Conservation (phyloP, 2,797 vertebrate species). For the Microctenopoma stevenorrisi region DNA sequence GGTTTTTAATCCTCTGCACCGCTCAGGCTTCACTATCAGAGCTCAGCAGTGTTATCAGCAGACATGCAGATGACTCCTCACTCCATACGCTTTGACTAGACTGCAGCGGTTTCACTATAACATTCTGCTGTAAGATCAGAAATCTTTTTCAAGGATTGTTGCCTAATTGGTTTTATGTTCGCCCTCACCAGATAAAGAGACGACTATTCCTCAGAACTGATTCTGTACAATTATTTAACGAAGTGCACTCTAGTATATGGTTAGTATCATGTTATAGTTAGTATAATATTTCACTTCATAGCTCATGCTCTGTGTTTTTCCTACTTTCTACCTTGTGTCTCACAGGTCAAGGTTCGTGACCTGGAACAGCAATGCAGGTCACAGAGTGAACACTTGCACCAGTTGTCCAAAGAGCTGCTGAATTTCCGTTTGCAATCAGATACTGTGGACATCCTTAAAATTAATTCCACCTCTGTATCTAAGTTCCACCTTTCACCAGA, state of each 20-base stretch:
- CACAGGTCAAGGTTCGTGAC: slow-evolving; percentile 91
- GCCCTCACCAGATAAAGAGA: slow-evolving; percentile 38
- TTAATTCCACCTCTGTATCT: slow-evolving; percentile 51
- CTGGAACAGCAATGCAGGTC: slow-evolving; percentile 92
- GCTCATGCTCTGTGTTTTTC: background rate
- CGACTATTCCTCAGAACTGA: slow-evolving; percentile 19
- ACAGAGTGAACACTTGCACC: slow-evolving; percentile 91
- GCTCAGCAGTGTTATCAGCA: slow-evolving; percentile 44
- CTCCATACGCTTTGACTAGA: slow-evolving; percentile 50
- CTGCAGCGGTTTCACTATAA: slow-evolving; percentile 35
- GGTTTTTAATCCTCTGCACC: slow-evolving; percentile 54
- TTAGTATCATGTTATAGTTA: background rate
- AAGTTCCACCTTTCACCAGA: slow-evolving; percentile 58
- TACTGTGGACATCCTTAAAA: slow-evolving; percentile 79
- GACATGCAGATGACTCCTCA: slow-evolving; percentile 32
- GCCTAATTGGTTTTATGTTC: slow-evolving; percentile 53
- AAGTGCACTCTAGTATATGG: slow-evolving; percentile 1
- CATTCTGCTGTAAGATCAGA: slow-evolving; percentile 35
- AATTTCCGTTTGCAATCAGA: slow-evolving; percentile 85
- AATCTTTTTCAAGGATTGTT: slow-evolving; percentile 42
- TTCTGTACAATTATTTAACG: slow-evolving; percentile 30
- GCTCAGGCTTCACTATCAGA: slow-evolving; percentile 52
- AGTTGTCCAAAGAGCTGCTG: slow-evolving; percentile 90
- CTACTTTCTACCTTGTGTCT: slow-evolving; percentile 23
- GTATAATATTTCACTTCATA: slow-evolving; percentile 10